Base-by-base conservation (phyloP, 2,113 vertebrate species). In the Pelmatolapia mariae region DNA sequence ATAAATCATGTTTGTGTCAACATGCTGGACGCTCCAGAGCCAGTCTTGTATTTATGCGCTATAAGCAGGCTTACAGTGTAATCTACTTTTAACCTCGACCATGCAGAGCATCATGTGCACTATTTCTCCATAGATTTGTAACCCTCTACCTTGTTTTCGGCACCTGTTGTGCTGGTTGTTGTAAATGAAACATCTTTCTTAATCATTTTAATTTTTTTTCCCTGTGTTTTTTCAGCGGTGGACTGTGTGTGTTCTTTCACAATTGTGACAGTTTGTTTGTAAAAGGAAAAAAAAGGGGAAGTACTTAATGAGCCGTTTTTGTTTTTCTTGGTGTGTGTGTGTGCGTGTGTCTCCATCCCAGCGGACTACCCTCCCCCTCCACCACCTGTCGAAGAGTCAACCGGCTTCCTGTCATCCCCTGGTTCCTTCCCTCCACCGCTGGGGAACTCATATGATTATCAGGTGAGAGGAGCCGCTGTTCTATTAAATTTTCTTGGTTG, bases 331-430 rank as follows among this genome's bases (percentile, higher is more conserved):
- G 40, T 73, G 66, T 71, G 66, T 68, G 38, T 33, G 52, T 16
- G 63, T 15, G 19, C 2, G 61, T 78, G 22, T 59, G 8, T 91
- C 13, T 92, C 12, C 83, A 88, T 82, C 87, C 76, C 93, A 97
- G 96, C 90, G 8, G 97, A 98, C 90, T 98, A 97, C 86, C 97
- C 93, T 13, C 97, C 96, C 16, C 98, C 97, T 0, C 97, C 97
- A 6, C 97, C 97, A 86, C 97, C 97, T 76, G 88, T 92, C 2
- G 95, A 96, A 66, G 97, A 98, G 4, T 92, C 94, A 0, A 92
- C 95, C 5, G 94, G 91, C 79, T 83, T 96, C 73, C 91, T 93
- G 1, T 93, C 96, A 1, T 56, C 96, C 10, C 87, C 95, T 11
- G 91, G 81, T 29, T 96, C 97, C 15, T 96, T 94, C 82, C 97